Evolutionary conservation across 2,888 invertebrate genomes (phyloP), one percentile per base, ranked within the genome.

Genomic region (Agrochola litura): DNA sequence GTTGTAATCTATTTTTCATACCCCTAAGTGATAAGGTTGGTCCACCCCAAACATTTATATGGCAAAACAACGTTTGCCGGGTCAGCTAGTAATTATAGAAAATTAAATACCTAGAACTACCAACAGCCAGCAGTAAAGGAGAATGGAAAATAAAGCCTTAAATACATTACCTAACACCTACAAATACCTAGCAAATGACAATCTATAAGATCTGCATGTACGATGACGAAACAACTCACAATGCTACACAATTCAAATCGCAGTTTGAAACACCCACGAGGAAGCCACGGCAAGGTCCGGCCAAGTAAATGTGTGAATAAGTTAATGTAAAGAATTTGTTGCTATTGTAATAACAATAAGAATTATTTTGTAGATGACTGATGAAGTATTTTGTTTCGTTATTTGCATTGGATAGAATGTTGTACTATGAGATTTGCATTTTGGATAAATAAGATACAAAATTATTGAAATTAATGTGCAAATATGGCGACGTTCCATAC

Each of bases 251-350:
- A 60, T 52, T 52, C 41, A 60, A 78, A 75, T 43, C 6, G 8
- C 14, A 8, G 25, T 19, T 64, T 14, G 16, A 37, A 37, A 81
- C 81, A 49, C 77, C 78, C 82, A 78, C 78, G 64, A 81, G 78
- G 78, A 78, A 78, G 82, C 64, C 16, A 14, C 49, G 3, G 19
- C 82, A 78, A 78, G 78, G 78, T 81, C 82, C 16, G 4, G 1
- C n/a, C 25, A 37, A 49, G 56, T 16, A 77, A 61, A 81, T 81
- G 76, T 78, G 78, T 81, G 82, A 78, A 81, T 75, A 75, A 58
- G n/a, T 63, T 77, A 25, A 16, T 52, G 30, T 22, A 37, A 37
- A 46, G 46, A 77, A 71, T 78, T 81, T 56, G 75, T 64, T 49
- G 65, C 64, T 41, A 64, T 81, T 77, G 67, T 79, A 52, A 1